Evolutionary conservation across 1,140 invertebrate genomes (phyloP).

Genomic region (Heliothis virescens): DNA sequence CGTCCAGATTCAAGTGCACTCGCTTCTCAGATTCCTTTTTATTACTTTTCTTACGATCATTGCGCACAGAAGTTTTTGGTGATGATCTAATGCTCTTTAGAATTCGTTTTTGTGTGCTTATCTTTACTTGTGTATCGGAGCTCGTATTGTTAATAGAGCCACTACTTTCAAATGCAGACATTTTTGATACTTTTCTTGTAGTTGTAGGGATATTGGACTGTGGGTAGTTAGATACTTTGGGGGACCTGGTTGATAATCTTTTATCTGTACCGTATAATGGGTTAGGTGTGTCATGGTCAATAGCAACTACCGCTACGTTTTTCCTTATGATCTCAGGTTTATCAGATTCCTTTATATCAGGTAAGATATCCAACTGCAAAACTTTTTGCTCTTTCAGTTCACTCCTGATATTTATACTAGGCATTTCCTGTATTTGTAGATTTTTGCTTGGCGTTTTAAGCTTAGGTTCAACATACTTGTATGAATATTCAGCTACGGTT

Average conservation of each 20-base stretch:
- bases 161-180: conserved; percentile 74
- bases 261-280: conserved; percentile 33
- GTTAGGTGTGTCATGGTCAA: conserved; percentile 63
- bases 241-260: not conserved
- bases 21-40: conserved; percentile 54
- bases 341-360: conserved; percentile 55
- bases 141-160: conserved; percentile 67
- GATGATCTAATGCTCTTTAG: conserved; percentile 48
- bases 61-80: conserved; percentile 49
- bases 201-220: conserved; percentile 43
- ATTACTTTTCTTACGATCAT: conserved; percentile 49
- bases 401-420: conserved; percentile 82
- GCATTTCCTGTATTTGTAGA: conserved; percentile 79
- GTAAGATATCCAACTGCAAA: conserved; percentile 80
- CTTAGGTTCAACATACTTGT: conserved; percentile 68
- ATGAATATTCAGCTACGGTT: conserved; percentile 67
- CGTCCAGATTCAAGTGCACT: conserved; percentile 62
- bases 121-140: conserved; percentile 56
- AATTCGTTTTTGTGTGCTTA: conserved; percentile 50
- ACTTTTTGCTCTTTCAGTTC: conserved; percentile 83
- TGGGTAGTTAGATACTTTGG: conserved; percentile 33
- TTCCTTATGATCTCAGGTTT: conserved; percentile 53
- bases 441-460: conserved; percentile 55
- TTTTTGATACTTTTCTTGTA: conserved; percentile 72
- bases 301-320: conserved; percentile 75